These are phyloP conservation scores for Hyaena hyaena DNA, from an alignment of 2,113 vertebrate genomes.

Conservation along the genomic window DNA sequence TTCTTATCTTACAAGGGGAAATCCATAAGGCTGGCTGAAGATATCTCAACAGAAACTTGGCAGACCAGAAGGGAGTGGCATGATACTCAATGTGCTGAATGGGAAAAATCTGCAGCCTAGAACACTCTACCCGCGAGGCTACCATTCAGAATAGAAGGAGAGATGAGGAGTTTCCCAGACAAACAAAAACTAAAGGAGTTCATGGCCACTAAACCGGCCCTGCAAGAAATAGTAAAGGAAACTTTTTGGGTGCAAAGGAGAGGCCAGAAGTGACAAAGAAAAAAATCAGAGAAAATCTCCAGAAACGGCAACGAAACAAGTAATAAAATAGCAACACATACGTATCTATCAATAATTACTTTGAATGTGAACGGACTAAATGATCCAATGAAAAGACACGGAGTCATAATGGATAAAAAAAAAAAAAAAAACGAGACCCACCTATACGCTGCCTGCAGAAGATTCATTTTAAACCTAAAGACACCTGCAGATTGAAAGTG, in stretches of 20 bases:
- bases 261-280: background rate
- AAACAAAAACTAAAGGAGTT: background rate
- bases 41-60: background rate
- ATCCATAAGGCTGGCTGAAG: background rate
- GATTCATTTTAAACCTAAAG: background rate
- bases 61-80: background rate
- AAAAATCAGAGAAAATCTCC: background rate
- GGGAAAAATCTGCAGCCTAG: background rate
- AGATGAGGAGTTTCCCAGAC: background rate
- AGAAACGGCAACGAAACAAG: background rate
- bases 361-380: background rate
- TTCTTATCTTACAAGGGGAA: background rate
- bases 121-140: background rate
- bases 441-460: background rate
- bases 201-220: background rate
- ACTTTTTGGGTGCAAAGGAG: background rate
- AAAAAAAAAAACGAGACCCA: background rate
- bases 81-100: background rate
- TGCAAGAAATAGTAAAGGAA: background rate
- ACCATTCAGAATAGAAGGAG: background rate
- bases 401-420: background rate
- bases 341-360: background rate
- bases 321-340: background rate
- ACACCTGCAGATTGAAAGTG: background rate
- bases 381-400: background rate